Evolutionary conservation across 2,888 invertebrate species (phyloP).

Genomic region (Phoronis australis): DNA sequence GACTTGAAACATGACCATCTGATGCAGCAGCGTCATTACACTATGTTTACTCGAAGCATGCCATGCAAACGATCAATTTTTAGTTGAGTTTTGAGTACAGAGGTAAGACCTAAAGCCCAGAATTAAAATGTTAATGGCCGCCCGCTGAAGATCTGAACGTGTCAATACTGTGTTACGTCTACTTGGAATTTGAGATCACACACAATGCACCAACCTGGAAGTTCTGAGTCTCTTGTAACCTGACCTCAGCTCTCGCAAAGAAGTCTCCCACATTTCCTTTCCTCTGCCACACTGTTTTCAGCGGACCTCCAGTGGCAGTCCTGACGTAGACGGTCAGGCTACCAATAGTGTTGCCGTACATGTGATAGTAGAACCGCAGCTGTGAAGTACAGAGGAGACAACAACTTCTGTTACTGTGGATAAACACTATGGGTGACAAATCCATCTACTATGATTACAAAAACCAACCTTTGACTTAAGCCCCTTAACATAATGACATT

Average conservation of each 20-base stretch:
- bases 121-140: neutral
- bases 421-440: no score
- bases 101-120: no score
- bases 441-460: no score
- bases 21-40: no score
- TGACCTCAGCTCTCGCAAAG: constrained; percentile 16
- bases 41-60: no score
- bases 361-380: constrained; percentile 16
- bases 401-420: no score
- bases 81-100: no score
- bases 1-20: no score
- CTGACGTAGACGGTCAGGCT: constrained; percentile 15
- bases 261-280: constrained; percentile 11
- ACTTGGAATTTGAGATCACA: neutral
- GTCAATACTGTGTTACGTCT: neutral
- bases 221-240: constrained; percentile 22
- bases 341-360: constrained; percentile 16
- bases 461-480: no score
- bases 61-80: no score
- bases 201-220: constrained; percentile 29
- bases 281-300: constrained; percentile 10
- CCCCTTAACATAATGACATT: no score
- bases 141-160: neutral
- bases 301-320: constrained; percentile 5
- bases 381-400: constrained; percentile 56